A percentile compares a stretch with the other conserved stretches of the same genome.
Conservation (phyloP, 2,113 vertebrate species). For the Oreochromis aureus region DNA sequence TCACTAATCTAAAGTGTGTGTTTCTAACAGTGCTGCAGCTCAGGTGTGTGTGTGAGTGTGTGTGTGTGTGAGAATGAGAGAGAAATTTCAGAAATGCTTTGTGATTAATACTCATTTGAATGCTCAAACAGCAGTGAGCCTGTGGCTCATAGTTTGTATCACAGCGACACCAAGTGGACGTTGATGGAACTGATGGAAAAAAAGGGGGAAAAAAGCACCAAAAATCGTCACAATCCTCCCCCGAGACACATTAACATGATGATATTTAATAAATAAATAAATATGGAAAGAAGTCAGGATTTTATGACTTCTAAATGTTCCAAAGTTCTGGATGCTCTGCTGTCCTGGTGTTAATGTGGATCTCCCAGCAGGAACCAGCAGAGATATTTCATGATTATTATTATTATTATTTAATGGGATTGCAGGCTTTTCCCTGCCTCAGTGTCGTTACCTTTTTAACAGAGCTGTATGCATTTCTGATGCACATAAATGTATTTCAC, state of each 20-base stretch:
- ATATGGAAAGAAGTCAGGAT: not conserved
- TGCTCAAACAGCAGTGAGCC: not conserved
- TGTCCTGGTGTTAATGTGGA: not conserved
- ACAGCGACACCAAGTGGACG: constrained; percentile 26
- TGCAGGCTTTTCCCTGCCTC: not conserved
- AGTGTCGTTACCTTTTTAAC: not conserved
- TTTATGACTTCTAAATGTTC: not conserved
- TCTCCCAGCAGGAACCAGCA: not conserved
- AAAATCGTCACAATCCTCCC: not conserved
- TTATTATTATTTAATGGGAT: not conserved
- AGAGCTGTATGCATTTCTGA: not conserved
- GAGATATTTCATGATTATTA: not conserved
- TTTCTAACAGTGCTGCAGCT: not conserved
- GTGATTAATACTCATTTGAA: not conserved
- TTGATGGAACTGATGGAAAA: not conserved
- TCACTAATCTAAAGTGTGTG: not conserved
- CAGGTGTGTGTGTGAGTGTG: not conserved
- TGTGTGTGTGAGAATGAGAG: not conserved
- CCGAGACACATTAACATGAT: not conserved
- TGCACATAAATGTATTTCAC: not conserved
- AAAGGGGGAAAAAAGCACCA: not conserved
- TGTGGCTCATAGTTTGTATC: not conserved
- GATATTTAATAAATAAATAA: not conserved
- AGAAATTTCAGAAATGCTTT: not conserved
- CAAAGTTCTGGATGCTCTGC: not conserved